phyloP scores from a whole-genome alignment of 2,113 vertebrate species.

The Tauraco erythrolophus region DNA sequence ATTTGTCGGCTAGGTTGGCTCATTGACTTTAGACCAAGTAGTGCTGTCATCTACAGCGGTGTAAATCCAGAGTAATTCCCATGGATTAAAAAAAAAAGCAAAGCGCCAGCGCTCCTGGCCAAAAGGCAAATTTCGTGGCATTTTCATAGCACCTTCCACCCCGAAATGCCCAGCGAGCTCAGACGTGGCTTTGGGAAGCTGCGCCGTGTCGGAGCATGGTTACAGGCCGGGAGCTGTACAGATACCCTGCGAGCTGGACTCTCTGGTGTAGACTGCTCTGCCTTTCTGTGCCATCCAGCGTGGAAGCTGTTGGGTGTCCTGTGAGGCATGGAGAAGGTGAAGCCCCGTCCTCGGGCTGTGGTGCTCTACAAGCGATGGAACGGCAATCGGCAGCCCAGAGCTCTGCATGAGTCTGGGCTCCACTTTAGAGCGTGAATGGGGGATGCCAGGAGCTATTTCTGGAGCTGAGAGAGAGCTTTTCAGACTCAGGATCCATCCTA shows the following conservation, averaged over 20 bases:
- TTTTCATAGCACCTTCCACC: neutral
- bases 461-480: neutral
- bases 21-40: neutral
- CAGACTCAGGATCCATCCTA: neutral
- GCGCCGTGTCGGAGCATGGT: neutral
- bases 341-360: neutral
- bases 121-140: neutral
- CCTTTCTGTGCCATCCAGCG: rapidly evolving
- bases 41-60: neutral
- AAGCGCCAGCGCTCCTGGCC: neutral
- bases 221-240: neutral
- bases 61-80: conserved; percentile 21
- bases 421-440: rapidly evolving
- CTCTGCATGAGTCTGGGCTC: neutral
- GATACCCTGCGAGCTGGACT: neutral
- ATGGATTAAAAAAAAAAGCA: neutral
- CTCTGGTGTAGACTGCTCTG: rapidly evolving
- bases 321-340: rapidly evolving
- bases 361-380: neutral
- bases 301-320: neutral
- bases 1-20: neutral
- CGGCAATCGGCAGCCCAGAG: neutral
- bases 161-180: neutral
- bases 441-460: neutral
- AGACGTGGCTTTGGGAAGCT: neutral